Percentiles rank a stretch among this genome's conserved stretches.
These are phyloP conservation scores for Oithona nana DNA, from an alignment of 2,888 invertebrate genomes.

Conservation along the genomic window DNA sequence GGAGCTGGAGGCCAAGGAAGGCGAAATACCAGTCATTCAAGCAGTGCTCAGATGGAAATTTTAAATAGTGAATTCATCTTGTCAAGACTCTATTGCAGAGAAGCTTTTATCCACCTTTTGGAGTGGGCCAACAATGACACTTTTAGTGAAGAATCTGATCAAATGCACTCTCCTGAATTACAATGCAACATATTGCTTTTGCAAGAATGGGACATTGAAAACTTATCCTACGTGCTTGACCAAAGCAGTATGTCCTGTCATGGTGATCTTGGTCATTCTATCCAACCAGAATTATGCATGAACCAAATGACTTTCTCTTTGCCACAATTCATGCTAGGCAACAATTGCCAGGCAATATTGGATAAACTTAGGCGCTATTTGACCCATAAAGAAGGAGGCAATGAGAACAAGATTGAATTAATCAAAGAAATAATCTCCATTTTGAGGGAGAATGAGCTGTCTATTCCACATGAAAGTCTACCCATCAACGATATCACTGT, in stretches of 20 bases:
- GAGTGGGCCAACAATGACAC: slow-evolving; percentile 24
- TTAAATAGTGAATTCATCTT: slow-evolving; percentile 25
- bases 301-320: neutral
- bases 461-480: slow-evolving; percentile 27
- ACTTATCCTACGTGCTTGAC: slow-evolving; percentile 23
- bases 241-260: neutral
- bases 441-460: slow-evolving; percentile 26
- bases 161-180: neutral
- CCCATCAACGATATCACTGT: slow-evolving; percentile 26
- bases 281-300: neutral
- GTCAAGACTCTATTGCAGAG: slow-evolving; percentile 26
- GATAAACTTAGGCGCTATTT: neutral
- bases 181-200: slow-evolving; percentile 21
- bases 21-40: slow-evolving; percentile 19
- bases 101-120: slow-evolving; percentile 26
- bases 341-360: neutral
- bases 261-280: neutral
- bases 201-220: slow-evolving; percentile 27
- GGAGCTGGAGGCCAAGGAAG: slow-evolving; percentile 19
- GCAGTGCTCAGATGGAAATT: slow-evolving; percentile 24
- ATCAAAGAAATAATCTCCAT: neutral
- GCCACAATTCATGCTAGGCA: neutral
- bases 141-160: slow-evolving; percentile 17
- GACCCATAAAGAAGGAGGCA: neutral
- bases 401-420: neutral